These are phyloP conservation scores for Solenopsis invicta DNA, from an alignment of 1,140 invertebrate species.

Conservation along the genomic window DNA sequence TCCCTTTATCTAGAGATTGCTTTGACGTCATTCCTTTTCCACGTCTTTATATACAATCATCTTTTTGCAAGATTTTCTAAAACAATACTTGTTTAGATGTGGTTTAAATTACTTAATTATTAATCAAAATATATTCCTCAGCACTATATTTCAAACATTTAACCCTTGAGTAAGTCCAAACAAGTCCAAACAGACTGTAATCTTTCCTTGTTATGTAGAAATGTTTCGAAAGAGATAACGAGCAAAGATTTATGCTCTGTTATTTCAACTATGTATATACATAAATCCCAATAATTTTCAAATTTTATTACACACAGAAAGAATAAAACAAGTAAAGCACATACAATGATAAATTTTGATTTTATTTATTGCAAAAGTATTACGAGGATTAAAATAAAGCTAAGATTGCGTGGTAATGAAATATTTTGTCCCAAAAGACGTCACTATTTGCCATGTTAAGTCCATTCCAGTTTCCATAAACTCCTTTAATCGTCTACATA, in stretches of 20 bases:
- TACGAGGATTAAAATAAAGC: not conserved
- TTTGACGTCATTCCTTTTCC: constrained; percentile 33
- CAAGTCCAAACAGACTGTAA: not conserved
- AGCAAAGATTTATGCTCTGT: too few species aligned
- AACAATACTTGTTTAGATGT: not conserved
- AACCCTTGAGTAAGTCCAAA: not conserved
- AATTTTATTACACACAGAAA: not conserved
- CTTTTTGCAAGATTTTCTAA: constrained; percentile 23
- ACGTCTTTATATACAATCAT: constrained; percentile 34
- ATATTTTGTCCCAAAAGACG: not conserved
- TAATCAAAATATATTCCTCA: constrained; percentile 6
- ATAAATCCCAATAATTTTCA: not conserved
- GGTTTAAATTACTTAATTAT: not conserved
- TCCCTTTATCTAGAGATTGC: constrained; percentile 24
- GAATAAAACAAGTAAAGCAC: not conserved
- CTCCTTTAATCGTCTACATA: constrained; percentile 8
- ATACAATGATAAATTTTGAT: not conserved
- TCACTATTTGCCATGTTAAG: not conserved
- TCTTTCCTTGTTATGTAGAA: not conserved
- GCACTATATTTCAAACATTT: not conserved
- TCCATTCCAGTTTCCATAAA: constrained; percentile 11
- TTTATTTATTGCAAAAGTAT: not conserved
- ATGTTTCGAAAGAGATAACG: not conserved
- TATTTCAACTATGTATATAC: not conserved
- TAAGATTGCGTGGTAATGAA: not conserved